Evolutionary conservation across 2,888 invertebrate species (phyloP).

Genomic region (Drosophila buzzatii): DNA sequence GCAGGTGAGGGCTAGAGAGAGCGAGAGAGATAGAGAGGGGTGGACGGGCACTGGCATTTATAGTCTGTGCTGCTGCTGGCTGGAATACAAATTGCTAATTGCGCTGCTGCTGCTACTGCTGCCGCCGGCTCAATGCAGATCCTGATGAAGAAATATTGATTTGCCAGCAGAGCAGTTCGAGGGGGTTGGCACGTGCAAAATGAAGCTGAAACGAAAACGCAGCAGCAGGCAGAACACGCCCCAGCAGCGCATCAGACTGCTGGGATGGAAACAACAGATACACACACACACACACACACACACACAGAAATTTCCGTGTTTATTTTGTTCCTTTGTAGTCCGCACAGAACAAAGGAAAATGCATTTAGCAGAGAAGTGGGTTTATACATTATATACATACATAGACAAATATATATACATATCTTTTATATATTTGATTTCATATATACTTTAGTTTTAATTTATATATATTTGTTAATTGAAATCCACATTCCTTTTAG

Average conservation of each 20-base stretch:
- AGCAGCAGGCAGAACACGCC: conserved; percentile 42
- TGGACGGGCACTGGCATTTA: conserved; percentile 11
- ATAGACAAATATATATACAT: not conserved
- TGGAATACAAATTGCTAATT: conserved; percentile 75
- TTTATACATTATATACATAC: not conserved
- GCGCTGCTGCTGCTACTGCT: conserved; percentile 27
- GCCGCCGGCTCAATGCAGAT: conserved; percentile 51
- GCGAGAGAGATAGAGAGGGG: not conserved
- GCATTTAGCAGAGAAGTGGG: not conserved
- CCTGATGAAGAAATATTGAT: conserved; percentile 73
- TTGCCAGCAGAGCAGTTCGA: conserved; percentile 44
- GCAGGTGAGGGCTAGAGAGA: not conserved
- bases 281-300: conserved; percentile 51
- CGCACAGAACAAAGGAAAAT: conserved; percentile 57
- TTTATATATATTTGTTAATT: not conserved
- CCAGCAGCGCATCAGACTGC: conserved; percentile 26
- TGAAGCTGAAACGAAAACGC: conserved; percentile 53
- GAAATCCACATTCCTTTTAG: not conserved
- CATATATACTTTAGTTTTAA: not conserved
- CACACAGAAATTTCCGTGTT: conserved; percentile 42
- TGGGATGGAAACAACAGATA: conserved; percentile 54
- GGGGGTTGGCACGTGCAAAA: conserved; percentile 45
- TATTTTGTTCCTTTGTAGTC: conserved; percentile 19
- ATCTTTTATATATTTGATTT: not conserved
- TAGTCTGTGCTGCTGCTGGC: conserved; percentile 32